Base-by-base conservation (phyloP, 2,113 vertebrate genomes). In the Sander vitreus region DNA sequence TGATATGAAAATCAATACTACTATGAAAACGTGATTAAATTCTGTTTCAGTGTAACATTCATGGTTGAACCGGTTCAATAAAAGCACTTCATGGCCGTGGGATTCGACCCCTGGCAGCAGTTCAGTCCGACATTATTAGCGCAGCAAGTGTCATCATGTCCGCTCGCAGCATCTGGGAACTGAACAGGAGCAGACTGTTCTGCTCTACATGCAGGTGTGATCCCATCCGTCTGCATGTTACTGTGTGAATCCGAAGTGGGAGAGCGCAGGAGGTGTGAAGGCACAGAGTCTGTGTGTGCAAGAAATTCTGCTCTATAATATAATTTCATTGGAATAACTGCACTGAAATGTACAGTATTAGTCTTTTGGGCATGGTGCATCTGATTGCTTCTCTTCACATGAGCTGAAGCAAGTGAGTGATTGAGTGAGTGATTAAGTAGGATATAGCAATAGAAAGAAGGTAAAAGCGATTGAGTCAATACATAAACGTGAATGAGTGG, bases 141-240 rank as follows among this genome's bases (percentile, higher is more conserved):
- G 7, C 47, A 11, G 33, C 76, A 30, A 81, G 80, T 73, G 74
- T 80, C 81, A 83, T 83, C 48, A 12, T 86, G 87, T 79, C 77
- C 65, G 0, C 36, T 76, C 16, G 27, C 79, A 73, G 81, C 60
- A 85, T 88, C 90, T 64, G 82, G 23, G 78, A 87, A 66, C 69
- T 23, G 36, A 86, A 69, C 78, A 69, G 78, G 86, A 87, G 80
- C 88, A 85, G 80, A 45, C 85, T 81, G 63, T 83, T 78, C 85
- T 74, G 66, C 78, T 83, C 80, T 14, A 16, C 79, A 73, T 70
- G 79, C 86, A 91, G 87, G 89, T 92, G 88, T 82, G 86, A 93
- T 87, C 78, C 90, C 72, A 76, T 86, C 86, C 58, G 59, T 30
- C 58, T 47, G 23, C 69, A 57, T 76, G 91, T 77, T 74, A 77